A percentile compares a stretch with the other conserved stretches of the same genome.
Conservation (phyloP, 2,797 vertebrate species). For the Anableps anableps region DNA sequence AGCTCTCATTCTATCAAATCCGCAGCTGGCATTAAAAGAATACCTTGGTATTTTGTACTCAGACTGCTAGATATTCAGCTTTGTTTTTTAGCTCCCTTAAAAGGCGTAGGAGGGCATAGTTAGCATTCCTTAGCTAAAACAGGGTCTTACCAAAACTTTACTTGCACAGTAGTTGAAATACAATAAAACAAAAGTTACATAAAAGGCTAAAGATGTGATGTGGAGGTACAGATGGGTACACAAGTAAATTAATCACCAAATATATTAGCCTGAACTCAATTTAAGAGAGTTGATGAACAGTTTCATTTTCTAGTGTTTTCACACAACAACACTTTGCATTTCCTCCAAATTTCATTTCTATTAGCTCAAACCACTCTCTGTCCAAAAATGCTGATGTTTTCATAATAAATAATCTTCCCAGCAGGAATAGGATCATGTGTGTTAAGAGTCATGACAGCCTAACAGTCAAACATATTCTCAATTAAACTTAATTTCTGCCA, state of each 20-base stretch:
- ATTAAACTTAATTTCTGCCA: not conserved
- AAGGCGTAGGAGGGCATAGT: not conserved
- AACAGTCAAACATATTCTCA: constrained; percentile 17
- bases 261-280: not conserved
- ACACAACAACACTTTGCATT: constrained; percentile 10
- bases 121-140: constrained; percentile 30
- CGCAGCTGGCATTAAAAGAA: constrained; percentile 23
- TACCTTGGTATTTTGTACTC: constrained; percentile 17
- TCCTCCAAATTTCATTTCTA: constrained; percentile 11
- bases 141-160: not conserved
- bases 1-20: constrained; percentile 21
- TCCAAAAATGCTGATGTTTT: constrained; percentile 27
- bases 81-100: constrained; percentile 18
- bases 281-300: not conserved
- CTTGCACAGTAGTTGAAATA: not conserved
- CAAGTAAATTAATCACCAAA: not conserved
- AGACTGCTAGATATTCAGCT: constrained; percentile 7
- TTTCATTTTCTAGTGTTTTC: constrained; percentile 12
- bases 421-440: constrained; percentile 22
- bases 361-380: constrained; percentile 15
- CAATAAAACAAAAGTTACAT: not conserved
- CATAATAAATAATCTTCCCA: constrained; percentile 36
- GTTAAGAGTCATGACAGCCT: not conserved
- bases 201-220: not conserved
- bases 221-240: not conserved